Evolutionary conservation across 2,888 invertebrate genomes (phyloP).

Genomic region (Chrysolina oricalcia): DNA sequence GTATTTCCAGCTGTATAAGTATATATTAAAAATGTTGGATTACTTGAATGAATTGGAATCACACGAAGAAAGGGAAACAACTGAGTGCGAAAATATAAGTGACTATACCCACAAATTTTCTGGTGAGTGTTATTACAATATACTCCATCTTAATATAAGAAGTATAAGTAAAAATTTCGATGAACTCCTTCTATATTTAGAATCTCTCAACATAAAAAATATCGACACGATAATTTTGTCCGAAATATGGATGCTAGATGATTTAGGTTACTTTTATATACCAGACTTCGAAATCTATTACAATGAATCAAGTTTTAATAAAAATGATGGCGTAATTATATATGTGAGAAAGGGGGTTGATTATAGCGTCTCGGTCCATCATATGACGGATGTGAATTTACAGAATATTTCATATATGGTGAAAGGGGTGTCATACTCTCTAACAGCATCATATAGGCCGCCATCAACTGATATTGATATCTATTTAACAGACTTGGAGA

Average conservation of each 20-base stretch:
- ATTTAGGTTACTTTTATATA: neutral
- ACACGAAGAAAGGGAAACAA: too few relatives aligned
- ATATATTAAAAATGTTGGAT: too few relatives aligned
- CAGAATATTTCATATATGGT: conserved; percentile 1
- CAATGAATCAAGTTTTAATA: neutral
- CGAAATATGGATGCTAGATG: neutral
- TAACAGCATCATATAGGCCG: conserved; percentile 19
- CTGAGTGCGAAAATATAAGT: too few relatives aligned
- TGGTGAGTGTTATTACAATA: too few relatives aligned
- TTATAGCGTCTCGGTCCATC: conserved; percentile 10
- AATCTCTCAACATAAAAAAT: too few relatives aligned
- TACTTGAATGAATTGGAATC: too few relatives aligned
- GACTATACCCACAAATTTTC: too few relatives aligned
- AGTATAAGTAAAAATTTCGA: too few relatives aligned
- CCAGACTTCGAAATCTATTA: neutral
- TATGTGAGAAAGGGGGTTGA: conserved; percentile 4
- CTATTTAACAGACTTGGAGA: conserved; percentile 17
- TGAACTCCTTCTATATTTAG: too few relatives aligned
- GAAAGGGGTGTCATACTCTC: conserved; percentile 17
- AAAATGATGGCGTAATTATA: conserved; percentile 1
- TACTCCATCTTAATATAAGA: too few relatives aligned
- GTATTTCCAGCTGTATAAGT: too few relatives aligned
- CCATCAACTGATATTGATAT: conserved; percentile 20
- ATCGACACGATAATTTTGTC: too few relatives aligned
- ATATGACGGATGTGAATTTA: conserved; percentile 18